Percentiles rank a stretch among this genome's conserved stretches.
phyloP scores from a whole-genome alignment of 2,113 vertebrate species.

The mouse (Mus musculus) region GRCm39 chr8:101916501-101917000 shows the following conservation, averaged over 20 bases:
- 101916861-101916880: no score
- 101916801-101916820: no score
- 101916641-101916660: accelerated
- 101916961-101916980: neutral
- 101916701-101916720: no score
- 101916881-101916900: no score
- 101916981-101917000: neutral
- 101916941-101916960: neutral
- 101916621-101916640: neutral
- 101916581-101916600: neutral
- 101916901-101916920: no score
- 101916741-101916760: no score
- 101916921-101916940: no score
- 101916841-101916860: no score
- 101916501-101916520: neutral
- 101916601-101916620: neutral
- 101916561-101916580: neutral
- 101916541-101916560: neutral
- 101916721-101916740: accelerated
- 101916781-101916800: neutral
- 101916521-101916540: accelerated
- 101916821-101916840: no score
- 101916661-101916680: accelerated
- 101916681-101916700: neutral
- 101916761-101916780: no score